Percentiles rank a stretch among this genome's conserved stretches.
Evolutionary conservation across 2,113 vertebrate genomes (phyloP).

Genomic region (Leucoraja erinaceus): DNA sequence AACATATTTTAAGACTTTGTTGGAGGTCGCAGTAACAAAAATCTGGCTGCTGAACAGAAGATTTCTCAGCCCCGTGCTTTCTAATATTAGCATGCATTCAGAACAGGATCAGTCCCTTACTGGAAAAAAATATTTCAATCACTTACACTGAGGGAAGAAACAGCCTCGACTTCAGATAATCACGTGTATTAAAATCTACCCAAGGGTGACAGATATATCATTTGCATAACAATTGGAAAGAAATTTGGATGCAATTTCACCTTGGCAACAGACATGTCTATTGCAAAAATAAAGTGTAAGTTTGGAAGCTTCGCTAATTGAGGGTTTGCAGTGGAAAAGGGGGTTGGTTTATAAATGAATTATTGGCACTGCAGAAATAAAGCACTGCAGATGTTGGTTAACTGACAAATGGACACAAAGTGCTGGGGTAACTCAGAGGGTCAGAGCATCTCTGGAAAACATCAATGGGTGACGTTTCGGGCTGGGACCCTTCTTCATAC

Average conservation of each 20-base stretch:
- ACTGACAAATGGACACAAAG: no score
- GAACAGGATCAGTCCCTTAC: not conserved
- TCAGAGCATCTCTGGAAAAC: no score
- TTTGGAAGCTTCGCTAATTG: not conserved
- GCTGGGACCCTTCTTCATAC: no score
- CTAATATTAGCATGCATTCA: conserved; percentile 19
- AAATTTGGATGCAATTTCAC: not conserved
- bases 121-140: not conserved
- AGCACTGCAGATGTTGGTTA: no score
- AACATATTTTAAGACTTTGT: not conserved
- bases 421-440: no score
- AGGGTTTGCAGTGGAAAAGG: not conserved
- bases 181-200: not conserved
- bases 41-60: not conserved
- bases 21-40: not conserved
- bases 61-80: not conserved
- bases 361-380: not conserved
- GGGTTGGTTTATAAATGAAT: not conserved
- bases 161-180: not conserved
- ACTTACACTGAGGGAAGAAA: not conserved
- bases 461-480: no score
- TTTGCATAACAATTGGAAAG: not conserved
- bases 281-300: not conserved
- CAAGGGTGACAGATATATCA: not conserved
- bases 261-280: conserved; percentile 6